Evolutionary conservation across 2,797 vertebrate genomes (phyloP), one percentile per base, ranked within the genome.

Genomic region (Spinus pinus): DNA sequence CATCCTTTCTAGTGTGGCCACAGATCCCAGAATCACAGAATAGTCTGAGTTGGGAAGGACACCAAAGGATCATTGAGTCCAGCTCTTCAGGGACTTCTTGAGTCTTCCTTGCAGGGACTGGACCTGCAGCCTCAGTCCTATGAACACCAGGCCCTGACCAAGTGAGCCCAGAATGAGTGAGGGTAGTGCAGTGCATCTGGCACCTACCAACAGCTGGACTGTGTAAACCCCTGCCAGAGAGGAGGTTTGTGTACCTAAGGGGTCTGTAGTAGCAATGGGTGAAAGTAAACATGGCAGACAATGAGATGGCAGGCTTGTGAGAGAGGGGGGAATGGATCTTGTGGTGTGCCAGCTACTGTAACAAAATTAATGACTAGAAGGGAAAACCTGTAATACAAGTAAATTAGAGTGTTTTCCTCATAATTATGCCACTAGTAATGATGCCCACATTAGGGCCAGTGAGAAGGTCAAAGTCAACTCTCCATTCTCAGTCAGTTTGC

Each of bases 391-490:
- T 28, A 60, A 31, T 62, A 50, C 25, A 54, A 77, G 35, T 54
- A 78, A 35, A 88, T 84, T 8, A 25, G 58, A 75, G 42, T 44
- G 35, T 90, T 94, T 85, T 49, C 51, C 60, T 93, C 17, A 3
- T 62, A 73, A 58, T 81, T 73, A 72, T 62, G n/a, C 41, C 62
- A 37, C 31, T 35, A 30, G 74, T 75, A 69, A 81, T 0, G 1
- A 54, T 77, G 41, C 33, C 12, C 16, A 10, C 30, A 15, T 75
- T 19, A 10, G 62, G 51, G 60, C 47, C 17, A 28, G 42, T 22
- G 47, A 35, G 58, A 72, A 62, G 47, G 74, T 90, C 67, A 66
- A 83, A 83, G 37, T 41, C 74, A 69, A 28, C 37, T 77, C 71
- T 80, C 4, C 44, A 47, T 54, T 41, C 14, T 3, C 31, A 58